A percentile compares a stretch with the other conserved stretches of the same genome.
These are phyloP conservation scores for Campylomormyrus tamandua DNA, from an alignment of 2,113 vertebrate genomes.

Conservation along the genomic window DNA sequence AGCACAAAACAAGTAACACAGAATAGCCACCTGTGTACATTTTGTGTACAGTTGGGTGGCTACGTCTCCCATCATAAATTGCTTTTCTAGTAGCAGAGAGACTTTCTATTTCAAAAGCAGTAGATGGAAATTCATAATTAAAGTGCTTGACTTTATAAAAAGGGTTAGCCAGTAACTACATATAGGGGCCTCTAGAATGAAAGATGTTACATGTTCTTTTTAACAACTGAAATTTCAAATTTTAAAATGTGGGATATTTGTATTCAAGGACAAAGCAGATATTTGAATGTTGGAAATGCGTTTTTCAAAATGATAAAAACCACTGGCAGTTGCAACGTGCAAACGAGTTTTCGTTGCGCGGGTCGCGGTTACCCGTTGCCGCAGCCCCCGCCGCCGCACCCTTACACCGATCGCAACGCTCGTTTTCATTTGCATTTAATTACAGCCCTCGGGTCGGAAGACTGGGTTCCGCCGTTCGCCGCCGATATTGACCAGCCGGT, in stretches of 20 bases:
- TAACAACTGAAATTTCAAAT: background rate
- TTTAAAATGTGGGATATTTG: background rate
- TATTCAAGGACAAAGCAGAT: background rate
- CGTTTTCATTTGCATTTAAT: constrained; percentile 22
- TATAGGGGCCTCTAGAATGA: background rate
- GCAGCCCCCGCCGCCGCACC: background rate
- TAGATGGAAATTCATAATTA: background rate
- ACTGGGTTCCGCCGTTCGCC: background rate
- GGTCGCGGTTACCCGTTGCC: background rate
- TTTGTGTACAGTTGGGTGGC: background rate
- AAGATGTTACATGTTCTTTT: background rate
- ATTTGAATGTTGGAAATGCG: background rate
- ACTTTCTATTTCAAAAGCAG: background rate
- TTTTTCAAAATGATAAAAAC: background rate
- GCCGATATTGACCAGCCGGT: constrained; percentile 9
- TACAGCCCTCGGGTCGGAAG: background rate
- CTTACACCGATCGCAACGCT: background rate
- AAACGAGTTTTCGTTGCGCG: background rate
- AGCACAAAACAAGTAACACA: background rate
- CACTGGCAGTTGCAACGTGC: background rate
- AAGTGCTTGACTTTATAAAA: background rate
- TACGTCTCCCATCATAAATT: background rate
- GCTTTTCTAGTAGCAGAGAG: background rate
- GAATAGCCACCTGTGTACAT: background rate
- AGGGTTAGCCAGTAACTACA: background rate